phyloP scores from a whole-genome alignment of 2,797 vertebrate species.

The Streptopelia turtur region DNA sequence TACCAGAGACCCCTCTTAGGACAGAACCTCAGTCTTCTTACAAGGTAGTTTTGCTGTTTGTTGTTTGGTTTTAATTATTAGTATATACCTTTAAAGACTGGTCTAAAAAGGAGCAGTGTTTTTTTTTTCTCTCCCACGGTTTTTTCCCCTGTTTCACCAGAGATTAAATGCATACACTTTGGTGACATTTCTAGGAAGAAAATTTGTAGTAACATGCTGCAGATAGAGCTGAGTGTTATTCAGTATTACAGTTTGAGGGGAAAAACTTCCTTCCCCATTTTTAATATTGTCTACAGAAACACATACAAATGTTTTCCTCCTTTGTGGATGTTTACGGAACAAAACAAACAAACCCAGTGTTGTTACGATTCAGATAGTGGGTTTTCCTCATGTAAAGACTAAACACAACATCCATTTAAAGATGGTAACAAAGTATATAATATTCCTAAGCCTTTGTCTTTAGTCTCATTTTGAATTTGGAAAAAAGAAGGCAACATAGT shows the following conservation, averaged over 20 bases:
- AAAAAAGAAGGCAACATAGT: not conserved
- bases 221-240: not conserved
- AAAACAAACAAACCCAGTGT: not conserved
- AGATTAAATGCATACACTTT: not conserved
- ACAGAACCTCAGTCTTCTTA: slow-evolving; percentile 88
- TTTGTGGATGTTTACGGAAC: not conserved
- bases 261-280: not conserved
- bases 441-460: not conserved
- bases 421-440: not conserved
- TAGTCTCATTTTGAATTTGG: not conserved
- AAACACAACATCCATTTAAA: not conserved
- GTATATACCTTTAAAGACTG: not conserved
- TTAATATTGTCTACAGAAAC: not conserved
- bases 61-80: not conserved
- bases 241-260: not conserved
- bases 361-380: not conserved
- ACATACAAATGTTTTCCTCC: not conserved
- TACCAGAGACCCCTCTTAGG: slow-evolving; percentile 91
- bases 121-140: not conserved
- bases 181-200: not conserved
- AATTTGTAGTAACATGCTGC: not conserved
- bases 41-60: slow-evolving; percentile 78
- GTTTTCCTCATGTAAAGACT: not conserved
- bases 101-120: not conserved
- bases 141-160: not conserved